phyloP scores from a whole-genome alignment of 2,797 vertebrate genomes.

The Botia kubotai region DNA sequence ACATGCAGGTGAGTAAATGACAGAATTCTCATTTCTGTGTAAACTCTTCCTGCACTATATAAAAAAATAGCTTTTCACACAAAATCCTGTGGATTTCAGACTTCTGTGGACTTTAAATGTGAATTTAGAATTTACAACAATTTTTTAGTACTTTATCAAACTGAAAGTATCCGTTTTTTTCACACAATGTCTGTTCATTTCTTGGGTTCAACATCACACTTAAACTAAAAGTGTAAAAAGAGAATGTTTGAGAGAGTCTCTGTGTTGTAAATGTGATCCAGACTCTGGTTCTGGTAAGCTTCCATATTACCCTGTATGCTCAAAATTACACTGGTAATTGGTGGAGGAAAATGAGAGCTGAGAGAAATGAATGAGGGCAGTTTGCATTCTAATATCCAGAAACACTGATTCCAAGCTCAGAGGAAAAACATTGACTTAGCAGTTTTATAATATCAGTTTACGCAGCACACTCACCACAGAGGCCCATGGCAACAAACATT shows the following conservation, averaged over 20 bases:
- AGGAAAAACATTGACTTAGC: conserved; percentile 63
- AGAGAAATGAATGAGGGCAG: conserved; percentile 32
- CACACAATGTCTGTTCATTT: no score
- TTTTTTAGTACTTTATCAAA: no score
- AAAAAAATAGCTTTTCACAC: background rate
- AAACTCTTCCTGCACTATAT: background rate
- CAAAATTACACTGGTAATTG: conserved; percentile 45
- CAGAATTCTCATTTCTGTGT: background rate
- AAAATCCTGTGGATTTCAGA: no score
- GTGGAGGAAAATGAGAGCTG: conserved; percentile 44
- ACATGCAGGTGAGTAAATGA: conserved; percentile 18
- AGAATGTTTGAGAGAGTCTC: conserved; percentile 15
- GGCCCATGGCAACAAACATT: conserved; percentile 67
- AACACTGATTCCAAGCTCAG: conserved; percentile 44
- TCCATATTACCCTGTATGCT: conserved; percentile 43
- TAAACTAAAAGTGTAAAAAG: conserved; percentile 35
- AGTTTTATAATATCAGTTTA: conserved; percentile 61
- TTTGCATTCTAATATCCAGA: conserved; percentile 50
- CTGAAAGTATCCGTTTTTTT: no score
- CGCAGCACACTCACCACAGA: conserved; percentile 61
- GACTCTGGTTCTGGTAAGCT: conserved; percentile 37
- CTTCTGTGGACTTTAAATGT: no score
- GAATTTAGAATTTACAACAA: no score
- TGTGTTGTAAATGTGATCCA: conserved; percentile 33
- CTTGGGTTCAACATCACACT: conserved; percentile 18